Conservation (phyloP, 2,797 vertebrate species). For the Hydrocynus forskahlii region DNA sequence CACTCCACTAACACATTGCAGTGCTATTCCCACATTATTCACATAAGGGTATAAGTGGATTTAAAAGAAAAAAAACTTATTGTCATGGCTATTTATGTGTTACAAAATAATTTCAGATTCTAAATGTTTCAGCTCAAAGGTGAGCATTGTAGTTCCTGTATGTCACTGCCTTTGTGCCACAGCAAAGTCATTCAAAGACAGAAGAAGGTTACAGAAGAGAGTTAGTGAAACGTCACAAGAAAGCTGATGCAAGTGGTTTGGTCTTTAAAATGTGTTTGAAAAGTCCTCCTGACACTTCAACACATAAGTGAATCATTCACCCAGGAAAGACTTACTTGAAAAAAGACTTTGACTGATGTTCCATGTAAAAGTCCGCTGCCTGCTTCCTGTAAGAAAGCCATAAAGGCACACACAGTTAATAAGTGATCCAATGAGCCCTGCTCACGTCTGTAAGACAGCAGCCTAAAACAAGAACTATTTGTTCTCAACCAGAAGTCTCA, state of each 20-base stretch:
- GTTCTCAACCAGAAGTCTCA: constrained; percentile 18
- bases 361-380: constrained; percentile 87
- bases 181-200: constrained; percentile 45
- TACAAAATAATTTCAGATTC: not conserved
- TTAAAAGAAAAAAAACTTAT: too few relatives aligned
- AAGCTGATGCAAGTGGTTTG: constrained; percentile 44
- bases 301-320: constrained; percentile 69
- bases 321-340: constrained; percentile 83
- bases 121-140: not conserved
- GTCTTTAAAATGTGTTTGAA: constrained; percentile 55
- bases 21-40: too few relatives aligned
- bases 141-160: not conserved
- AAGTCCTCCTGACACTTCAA: constrained; percentile 17
- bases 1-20: too few relatives aligned
- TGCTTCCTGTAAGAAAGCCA: constrained; percentile 83
- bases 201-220: constrained; percentile 30
- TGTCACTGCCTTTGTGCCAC: not conserved
- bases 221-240: constrained; percentile 37
- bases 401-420: constrained; percentile 68
- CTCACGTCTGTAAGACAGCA: constrained; percentile 37
- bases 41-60: too few relatives aligned
- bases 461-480: constrained; percentile 15
- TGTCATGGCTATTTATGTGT: too few relatives aligned
- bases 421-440: constrained; percentile 59
- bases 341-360: constrained; percentile 89